Percentiles rank a stretch among this genome's conserved stretches.
Conservation (phyloP, 1,140 invertebrate genomes). For the Camponotus floridanus region DNA sequence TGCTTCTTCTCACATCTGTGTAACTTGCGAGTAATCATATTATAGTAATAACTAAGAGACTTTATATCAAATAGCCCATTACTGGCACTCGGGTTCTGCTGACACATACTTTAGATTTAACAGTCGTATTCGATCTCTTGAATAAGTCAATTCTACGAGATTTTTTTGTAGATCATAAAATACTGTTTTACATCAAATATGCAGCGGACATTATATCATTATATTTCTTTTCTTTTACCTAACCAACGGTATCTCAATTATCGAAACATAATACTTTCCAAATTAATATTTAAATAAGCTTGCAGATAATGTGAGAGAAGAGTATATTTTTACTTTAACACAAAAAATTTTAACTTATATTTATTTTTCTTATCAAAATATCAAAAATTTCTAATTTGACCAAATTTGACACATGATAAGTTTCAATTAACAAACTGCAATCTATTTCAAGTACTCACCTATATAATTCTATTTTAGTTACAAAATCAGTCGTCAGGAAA, state of each 20-base stretch:
- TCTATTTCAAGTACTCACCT: too few species aligned
- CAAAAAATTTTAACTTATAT: neutral
- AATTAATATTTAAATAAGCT: neutral
- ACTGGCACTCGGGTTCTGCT: neutral
- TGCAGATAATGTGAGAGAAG: neutral
- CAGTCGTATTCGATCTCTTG: neutral
- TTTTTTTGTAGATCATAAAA: slow-evolving; percentile 22
- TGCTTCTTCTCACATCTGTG: neutral
- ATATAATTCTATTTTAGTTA: neutral
- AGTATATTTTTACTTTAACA: neutral
- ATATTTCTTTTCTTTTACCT: neutral
- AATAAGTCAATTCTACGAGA: slow-evolving; percentile 30
- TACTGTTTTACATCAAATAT: neutral
- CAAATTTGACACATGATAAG: neutral
- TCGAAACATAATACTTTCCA: neutral
- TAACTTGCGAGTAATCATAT: slow-evolving; percentile 14
- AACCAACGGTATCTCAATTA: neutral
- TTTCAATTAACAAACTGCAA: too few species aligned
- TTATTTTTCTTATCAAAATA: neutral
- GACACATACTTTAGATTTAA: slow-evolving; percentile 30
- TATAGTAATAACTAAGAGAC: slow-evolving; percentile 25
- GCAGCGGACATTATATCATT: neutral
- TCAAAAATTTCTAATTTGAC: neutral
- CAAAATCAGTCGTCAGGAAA: neutral
- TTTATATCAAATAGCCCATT: slow-evolving; percentile 51